Conservation (phyloP, 2,797 vertebrate genomes). For the Gymnopithys bicolor region DNA sequence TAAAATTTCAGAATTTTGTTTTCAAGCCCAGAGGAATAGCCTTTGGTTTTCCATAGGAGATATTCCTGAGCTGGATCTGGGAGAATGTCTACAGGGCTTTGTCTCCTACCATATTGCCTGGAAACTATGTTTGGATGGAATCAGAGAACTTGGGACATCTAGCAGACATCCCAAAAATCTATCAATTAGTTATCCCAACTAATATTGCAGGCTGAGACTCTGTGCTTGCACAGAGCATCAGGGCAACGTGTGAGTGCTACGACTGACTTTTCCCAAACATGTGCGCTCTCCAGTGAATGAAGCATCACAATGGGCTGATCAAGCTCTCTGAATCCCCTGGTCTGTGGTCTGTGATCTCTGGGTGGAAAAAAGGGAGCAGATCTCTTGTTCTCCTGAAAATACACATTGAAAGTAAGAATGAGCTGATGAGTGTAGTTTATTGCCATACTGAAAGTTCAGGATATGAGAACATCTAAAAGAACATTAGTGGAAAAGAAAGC, state of each 20-base stretch:
- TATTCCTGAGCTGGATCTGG: neutral
- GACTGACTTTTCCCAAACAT: neutral
- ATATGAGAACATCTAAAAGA: neutral
- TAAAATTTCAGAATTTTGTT: neutral
- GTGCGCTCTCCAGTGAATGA: neutral
- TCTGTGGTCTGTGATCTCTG: accelerated
- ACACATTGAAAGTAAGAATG: neutral
- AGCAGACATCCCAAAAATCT: neutral
- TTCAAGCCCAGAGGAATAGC: neutral
- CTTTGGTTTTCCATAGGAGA: neutral
- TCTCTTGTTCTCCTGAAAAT: neutral
- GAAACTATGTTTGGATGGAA: neutral
- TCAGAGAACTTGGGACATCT: neutral
- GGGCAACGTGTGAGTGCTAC: neutral
- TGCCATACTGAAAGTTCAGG: neutral
- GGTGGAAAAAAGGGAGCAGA: neutral
- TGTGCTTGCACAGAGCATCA: neutral
- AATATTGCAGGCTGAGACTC: neutral
- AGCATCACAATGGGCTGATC: neutral
- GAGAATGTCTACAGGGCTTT: neutral
- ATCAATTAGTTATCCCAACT: neutral
- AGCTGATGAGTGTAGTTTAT: neutral
- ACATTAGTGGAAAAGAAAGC: neutral
- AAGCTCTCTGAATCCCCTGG: neutral
- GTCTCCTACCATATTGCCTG: neutral